Percentiles rank a stretch among this genome's conserved stretches.
Evolutionary conservation across 2,797 vertebrate genomes (phyloP).

Genomic region (Rhynchonycteris naso): DNA sequence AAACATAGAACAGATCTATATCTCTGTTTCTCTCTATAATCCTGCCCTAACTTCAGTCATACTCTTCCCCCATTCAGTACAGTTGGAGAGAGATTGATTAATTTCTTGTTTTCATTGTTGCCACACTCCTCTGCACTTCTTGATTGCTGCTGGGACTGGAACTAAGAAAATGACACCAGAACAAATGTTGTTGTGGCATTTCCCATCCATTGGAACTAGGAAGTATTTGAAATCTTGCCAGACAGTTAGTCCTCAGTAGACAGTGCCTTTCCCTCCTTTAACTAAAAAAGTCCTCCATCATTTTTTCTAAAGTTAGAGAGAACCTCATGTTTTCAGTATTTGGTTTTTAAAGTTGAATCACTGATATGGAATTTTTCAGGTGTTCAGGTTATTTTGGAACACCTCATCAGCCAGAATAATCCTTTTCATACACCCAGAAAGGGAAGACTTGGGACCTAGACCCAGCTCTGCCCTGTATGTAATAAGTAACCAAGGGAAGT

Average conservation of each 20-base stretch:
- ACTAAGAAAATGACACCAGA: slow-evolving; percentile 39
- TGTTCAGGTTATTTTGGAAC: not conserved
- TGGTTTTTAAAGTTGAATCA: not conserved
- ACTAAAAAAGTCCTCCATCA: not conserved
- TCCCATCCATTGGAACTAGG: not conserved
- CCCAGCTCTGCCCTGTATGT: not conserved
- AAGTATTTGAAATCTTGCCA: slow-evolving; percentile 44
- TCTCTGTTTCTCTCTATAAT: not conserved
- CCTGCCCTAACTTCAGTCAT: not conserved
- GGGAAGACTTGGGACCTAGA: not conserved
- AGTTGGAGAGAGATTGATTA: slow-evolving; percentile 43
- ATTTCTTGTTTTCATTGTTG: slow-evolving; percentile 53
- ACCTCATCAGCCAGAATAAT: not conserved
- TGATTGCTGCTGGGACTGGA: slow-evolving; percentile 56
- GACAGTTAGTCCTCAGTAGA: slow-evolving; percentile 23
- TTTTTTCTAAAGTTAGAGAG: not conserved
- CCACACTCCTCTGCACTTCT: slow-evolving; percentile 44
- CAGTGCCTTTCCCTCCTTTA: not conserved
- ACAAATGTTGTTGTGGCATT: not conserved
- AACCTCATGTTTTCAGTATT: not conserved
- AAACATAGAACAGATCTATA: not conserved
- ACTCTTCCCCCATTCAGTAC: not conserved
- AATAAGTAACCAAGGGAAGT: not conserved
- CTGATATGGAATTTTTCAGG: not conserved
- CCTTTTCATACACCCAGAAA: not conserved